phyloP scores from a whole-genome alignment of 2,113 vertebrate species.

The Notothenia coriiceps region DNA sequence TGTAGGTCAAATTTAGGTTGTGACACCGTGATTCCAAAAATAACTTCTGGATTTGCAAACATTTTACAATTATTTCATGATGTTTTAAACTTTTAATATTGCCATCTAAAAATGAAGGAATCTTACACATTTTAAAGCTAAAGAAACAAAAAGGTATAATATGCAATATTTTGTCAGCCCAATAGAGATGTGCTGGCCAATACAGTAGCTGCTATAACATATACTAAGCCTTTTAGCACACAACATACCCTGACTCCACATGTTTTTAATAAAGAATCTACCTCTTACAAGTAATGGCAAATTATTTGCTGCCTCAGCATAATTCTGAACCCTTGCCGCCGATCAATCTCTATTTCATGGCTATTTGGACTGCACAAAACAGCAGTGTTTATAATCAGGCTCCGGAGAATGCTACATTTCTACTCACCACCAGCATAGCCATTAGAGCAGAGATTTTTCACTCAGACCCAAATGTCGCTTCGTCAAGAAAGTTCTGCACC shows the following conservation, averaged over 20 bases:
- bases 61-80: neutral
- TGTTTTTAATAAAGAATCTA: no score
- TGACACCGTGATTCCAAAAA: neutral
- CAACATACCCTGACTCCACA: neutral
- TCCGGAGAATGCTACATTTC: neutral
- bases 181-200: neutral
- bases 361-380: conserved; percentile 7
- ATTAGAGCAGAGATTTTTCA: neutral
- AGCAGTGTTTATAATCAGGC: neutral
- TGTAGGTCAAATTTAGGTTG: neutral
- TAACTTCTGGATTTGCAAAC: neutral
- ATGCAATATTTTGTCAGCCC: neutral
- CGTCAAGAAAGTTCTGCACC: neutral
- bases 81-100: neutral
- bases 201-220: neutral
- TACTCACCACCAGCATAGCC: neutral
- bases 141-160: neutral
- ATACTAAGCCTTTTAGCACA: neutral
- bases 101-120: neutral
- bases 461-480: neutral
- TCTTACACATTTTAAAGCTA: neutral
- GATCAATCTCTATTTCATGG: neutral
- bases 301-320: neutral
- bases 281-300: neutral
- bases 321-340: neutral